Evolutionary conservation across 1,140 invertebrate genomes (phyloP).

Genomic region (Neoseiulus cucumeris): DNA sequence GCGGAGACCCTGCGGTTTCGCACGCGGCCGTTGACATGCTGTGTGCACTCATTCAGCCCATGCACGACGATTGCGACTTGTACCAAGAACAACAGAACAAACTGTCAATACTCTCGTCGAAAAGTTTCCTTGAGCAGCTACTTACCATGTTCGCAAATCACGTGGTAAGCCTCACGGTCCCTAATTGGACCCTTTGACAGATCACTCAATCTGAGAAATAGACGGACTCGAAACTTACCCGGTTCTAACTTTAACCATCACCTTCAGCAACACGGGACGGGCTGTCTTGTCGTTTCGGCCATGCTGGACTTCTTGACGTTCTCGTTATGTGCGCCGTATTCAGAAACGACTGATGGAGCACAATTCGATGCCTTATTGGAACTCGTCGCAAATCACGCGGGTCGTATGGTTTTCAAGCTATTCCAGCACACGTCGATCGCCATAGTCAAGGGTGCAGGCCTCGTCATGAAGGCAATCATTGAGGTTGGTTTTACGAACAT

Average conservation of each 20-base stretch:
- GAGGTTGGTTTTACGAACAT: conserved; percentile 39
- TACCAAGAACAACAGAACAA: conserved; percentile 96
- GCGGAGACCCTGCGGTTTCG: conserved; percentile 68
- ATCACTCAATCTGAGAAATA: no score
- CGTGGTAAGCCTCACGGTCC: conserved; percentile 59
- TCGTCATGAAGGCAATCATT: conserved; percentile 90
- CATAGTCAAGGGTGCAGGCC: conserved; percentile 89
- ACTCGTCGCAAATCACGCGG: conserved; percentile 65
- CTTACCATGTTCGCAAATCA: conserved; percentile 87
- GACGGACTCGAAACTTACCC: no score
- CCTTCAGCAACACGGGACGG: conserved; percentile 47
- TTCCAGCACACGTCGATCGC: conserved; percentile 95
- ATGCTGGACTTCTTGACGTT: conserved; percentile 99
- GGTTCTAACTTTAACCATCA: conserved; percentile 14
- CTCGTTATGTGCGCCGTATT: conserved; percentile 91
- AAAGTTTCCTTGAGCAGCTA: conserved; percentile 74
- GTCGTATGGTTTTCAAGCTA: conserved; percentile 70
- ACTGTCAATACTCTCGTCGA: conserved; percentile 72
- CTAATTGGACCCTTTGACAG: no score
- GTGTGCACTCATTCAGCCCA: conserved; percentile 88
- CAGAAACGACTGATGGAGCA: conserved; percentile 92
- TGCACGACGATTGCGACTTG: conserved; percentile 84
- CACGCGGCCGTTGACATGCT: conserved; percentile 93
- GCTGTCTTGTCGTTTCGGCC: conserved; percentile 45
- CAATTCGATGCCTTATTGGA: conserved; percentile 87